These are phyloP conservation scores for Lagenorhynchus albirostris DNA, from an alignment of 2,113 vertebrate species.

Conservation along the genomic window DNA sequence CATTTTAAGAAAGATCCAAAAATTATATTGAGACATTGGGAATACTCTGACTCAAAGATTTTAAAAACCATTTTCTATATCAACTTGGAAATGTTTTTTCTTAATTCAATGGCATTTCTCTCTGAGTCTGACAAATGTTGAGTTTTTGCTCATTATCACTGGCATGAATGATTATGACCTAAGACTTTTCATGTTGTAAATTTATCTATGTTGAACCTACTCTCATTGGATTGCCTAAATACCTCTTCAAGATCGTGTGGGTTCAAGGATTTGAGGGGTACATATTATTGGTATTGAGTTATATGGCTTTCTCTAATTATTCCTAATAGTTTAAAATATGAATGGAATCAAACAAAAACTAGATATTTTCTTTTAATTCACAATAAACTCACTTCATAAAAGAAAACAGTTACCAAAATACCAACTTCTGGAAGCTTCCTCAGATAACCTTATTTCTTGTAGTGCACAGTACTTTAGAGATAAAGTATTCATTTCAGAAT, in stretches of 20 bases:
- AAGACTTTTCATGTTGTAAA: neutral
- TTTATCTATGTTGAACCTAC: neutral
- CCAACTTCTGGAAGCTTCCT: neutral
- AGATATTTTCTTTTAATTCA: neutral
- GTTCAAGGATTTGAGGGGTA: neutral
- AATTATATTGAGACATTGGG: neutral
- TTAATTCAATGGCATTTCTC: neutral
- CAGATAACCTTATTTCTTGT: neutral
- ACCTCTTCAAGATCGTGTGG: neutral
- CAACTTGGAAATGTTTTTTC: neutral
- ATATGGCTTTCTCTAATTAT: neutral
- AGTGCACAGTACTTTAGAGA: neutral
- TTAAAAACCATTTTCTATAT: neutral
- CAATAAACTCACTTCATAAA: neutral
- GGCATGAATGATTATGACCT: neutral
- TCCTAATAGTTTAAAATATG: neutral
- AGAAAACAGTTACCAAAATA: neutral
- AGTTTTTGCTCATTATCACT: neutral
- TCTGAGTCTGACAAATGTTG: neutral
- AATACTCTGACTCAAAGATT: neutral
- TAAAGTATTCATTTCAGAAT: neutral
- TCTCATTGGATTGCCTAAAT: neutral
- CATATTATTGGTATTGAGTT: neutral
- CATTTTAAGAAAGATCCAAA: slow-evolving; percentile 11
- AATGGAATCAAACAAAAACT: neutral